Evolutionary conservation across 2,888 invertebrate species (phyloP), one percentile per base, ranked within the genome.

Genomic region (Thysanoteuthis rhombus): DNA sequence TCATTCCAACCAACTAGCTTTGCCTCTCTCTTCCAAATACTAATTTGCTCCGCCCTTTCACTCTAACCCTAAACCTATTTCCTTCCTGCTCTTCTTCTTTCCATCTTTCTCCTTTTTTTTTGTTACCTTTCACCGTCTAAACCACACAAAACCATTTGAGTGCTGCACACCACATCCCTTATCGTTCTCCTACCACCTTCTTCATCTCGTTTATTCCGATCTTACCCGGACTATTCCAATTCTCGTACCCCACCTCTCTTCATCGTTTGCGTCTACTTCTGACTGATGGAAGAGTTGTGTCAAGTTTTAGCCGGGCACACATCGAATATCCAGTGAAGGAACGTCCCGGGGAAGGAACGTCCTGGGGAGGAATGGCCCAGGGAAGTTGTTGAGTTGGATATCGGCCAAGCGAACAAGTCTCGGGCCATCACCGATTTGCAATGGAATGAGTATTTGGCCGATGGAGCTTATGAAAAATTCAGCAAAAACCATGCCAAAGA

Each of bases 281-380:
- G 75, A 75, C 75, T 75, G 75, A 75, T 75, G 75, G 75, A 75
- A n/a, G 75, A 75, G 75, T 75, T 75, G 75, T 75, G 75, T 75
- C 75, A 75, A 75, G 75, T 19, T 75, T 75, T 75, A 75, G 28
- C n/a, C n/a, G n/a, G n/a, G n/a, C 75, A 75, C 75, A 75, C 75
- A 75, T n/a, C 75, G 75, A 32, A 32, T n/a, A 75, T 75, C 75
- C 75, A 75, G 12, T 75, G 75, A 75, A 75, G 75, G 75, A 75
- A 75, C 75, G 75, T 75, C n/a, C 58, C 25, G 58, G 6, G 58
- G 58, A 58, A 58, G 25, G 75, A 75, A 75, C 75, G 75, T 75
- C n/a, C 58, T 8, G 58, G 6, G 58, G 58, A 58, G 28, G 25
- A n/a, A n/a, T n/a, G n/a, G 25, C 25, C 58, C 16, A 12, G n/a